These are phyloP conservation scores for Falco naumanni DNA, from an alignment of 2,797 vertebrate genomes.

Conservation along the genomic window DNA sequence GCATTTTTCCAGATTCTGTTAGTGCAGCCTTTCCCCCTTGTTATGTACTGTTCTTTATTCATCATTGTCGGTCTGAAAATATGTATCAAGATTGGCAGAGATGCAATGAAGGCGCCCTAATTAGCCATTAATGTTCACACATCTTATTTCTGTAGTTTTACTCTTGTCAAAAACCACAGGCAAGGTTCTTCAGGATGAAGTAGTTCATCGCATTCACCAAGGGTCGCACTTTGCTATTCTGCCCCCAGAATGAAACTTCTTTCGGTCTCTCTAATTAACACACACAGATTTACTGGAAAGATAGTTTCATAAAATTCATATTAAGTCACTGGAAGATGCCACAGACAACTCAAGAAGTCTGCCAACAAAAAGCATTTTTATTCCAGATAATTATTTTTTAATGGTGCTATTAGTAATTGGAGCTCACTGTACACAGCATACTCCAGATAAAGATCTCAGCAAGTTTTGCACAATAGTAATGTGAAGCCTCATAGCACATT, in stretches of 20 bases:
- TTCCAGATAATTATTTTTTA: conserved; percentile 61
- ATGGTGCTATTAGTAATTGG: conserved; percentile 40
- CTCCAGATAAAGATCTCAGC: background rate
- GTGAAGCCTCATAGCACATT: background rate
- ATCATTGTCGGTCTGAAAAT: background rate
- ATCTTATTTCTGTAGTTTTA: background rate
- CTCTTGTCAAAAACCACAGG: conserved; percentile 14
- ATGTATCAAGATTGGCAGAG: background rate
- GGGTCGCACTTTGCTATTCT: background rate
- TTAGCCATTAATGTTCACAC: conserved; percentile 30
- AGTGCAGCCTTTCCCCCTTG: fast-evolving
- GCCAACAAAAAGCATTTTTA: conserved; percentile 39
- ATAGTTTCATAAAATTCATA: background rate
- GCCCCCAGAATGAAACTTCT: background rate
- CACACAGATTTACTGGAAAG: background rate
- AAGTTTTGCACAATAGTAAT: background rate
- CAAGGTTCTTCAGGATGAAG: background rate
- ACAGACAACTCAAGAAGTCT: background rate
- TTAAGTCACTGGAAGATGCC: conserved; percentile 6
- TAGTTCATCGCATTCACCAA: background rate
- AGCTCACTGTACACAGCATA: background rate
- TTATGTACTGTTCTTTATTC: background rate
- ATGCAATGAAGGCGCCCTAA: background rate
- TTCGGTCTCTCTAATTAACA: conserved; percentile 30
- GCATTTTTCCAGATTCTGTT: background rate